Conservation (phyloP, 2,113 vertebrate genomes). For the Vireo altiloquus region DNA sequence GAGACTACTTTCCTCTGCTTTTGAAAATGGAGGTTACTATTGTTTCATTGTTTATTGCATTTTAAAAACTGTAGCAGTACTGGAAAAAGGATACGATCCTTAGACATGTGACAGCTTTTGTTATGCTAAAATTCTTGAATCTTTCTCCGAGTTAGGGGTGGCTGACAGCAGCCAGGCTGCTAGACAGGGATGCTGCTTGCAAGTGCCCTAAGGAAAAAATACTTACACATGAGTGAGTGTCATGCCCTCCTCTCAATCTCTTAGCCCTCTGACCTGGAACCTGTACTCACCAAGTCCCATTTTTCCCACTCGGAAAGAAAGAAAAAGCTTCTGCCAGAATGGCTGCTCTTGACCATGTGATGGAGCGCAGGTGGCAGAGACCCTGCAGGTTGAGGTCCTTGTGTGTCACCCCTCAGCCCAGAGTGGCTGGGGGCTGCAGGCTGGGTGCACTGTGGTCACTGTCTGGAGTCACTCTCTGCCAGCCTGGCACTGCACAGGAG, state of each 20-base stretch:
- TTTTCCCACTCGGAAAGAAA: not conserved
- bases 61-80: not conserved
- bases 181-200: not conserved
- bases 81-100: not conserved
- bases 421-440: not conserved
- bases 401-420: rapidly evolving
- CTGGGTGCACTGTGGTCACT: not conserved
- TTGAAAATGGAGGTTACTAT: not conserved
- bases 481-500: not conserved
- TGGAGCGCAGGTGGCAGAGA: not conserved
- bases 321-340: not conserved
- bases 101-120: not conserved
- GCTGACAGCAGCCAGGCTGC: not conserved
- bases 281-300: not conserved
- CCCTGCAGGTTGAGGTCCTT: rapidly evolving
- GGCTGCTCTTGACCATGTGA: not conserved
- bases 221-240: rapidly evolving
- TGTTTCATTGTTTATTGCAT: not conserved
- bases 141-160: not conserved
- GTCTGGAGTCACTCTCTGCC: not conserved
- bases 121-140: not conserved
- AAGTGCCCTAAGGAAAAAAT: not conserved
- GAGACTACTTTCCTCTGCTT: not conserved
- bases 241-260: not conserved
- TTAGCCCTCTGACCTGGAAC: not conserved